Evolutionary conservation across 2,888 invertebrate genomes (phyloP), one percentile per base, ranked within the genome.

Genomic region (Hoplodrina ambigua): DNA sequence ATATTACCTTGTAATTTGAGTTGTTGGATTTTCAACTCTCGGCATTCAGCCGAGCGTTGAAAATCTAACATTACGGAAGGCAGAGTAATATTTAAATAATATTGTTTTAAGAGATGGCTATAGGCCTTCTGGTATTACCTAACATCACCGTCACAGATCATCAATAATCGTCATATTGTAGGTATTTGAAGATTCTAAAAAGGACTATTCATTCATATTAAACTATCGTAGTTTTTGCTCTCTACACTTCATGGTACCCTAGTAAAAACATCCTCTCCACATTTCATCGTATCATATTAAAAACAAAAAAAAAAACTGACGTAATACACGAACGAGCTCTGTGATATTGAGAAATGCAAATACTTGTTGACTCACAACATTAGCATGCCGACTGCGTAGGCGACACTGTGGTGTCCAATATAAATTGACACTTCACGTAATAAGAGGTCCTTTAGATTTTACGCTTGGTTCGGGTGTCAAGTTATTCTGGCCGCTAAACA

Each of bases 341-440:
- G 25, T 37, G 49, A 57, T 76, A 57, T 81, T 68, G 67, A 68
- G 78, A 78, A 78, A 87, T 87, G 80, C 76, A 81, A 86, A 87
- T 82, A 55, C 17, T 57, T 74, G 70, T 76, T 88, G 88, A 88
- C 84, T 88, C 88, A 87, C 52, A n/a, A 50, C 57, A 75, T 87
- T 81, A 82, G 69, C 64, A 83, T 82, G 74, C 73, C 0, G 67
- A 1, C 33, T 57, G 78, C 81, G 78, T 78, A 64, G 78, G 78
- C 78, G 81, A 81, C 81, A 75, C 44, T 69, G 41, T 33, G 13
- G 2, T 33, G 53, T 25, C 76, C 78, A 71, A 58, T 44, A 15
- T 50, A 71, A 4, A 33, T 37, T n/a, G 44, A 57, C 5, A 57
- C 63, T 50, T 54, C 15, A 25, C 41, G 25, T 50, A 62, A 49